Base-by-base conservation (phyloP, 92 coral and sea anemone genomes). In the Isaurus tuberculatus region DNA sequence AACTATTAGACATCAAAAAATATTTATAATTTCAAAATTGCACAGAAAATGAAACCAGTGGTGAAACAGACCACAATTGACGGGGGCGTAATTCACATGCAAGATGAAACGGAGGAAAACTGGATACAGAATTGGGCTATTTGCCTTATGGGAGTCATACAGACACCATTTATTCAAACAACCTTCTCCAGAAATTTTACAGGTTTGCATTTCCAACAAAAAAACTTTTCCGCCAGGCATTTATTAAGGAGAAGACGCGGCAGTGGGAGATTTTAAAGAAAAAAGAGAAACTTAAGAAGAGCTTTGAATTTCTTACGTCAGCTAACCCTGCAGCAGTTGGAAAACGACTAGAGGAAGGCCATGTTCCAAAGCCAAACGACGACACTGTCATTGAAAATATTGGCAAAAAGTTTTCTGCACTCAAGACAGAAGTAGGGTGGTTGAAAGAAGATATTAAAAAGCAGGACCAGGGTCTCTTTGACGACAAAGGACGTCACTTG, bases 281-380 rank as follows among this genome's bases (percentile, higher is more conserved):
- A 73, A 84, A 77, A 73, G 79, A 83, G 28, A 90, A 82, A 25
- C 32, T 81, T 64, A 79, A 64, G 49, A 86, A 83, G 42, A 44
- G 81, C 16, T 86, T 86, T 31, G 72, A 75, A 33, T 73, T 81
- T 63, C 73, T 86, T 30, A 64, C 58, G 60, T 90, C 88, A 51
- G 75, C 83, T 57, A 90, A 90, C 79, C 81, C 66, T 66, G 93
- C 90, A 30, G 92, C 79, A 27, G 83, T 82, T 86, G 87, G 90
- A 67, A 79, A 80, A 29, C 71, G 84, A 27, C 70, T 85, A 43
- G 55, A 89, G 33, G 67, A 57, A 65, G 87, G 79, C 43, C 81
- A 89, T 75, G 75, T 86, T 44, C 89, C 90, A 53, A 85, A 89
- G 65, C 83, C 90, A 23, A 89, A 89, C 68, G 84, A 89, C 66